Conservation (phyloP, 53 echinoderm and acorn worm genomes). For the Antedon mediterranea region DNA sequence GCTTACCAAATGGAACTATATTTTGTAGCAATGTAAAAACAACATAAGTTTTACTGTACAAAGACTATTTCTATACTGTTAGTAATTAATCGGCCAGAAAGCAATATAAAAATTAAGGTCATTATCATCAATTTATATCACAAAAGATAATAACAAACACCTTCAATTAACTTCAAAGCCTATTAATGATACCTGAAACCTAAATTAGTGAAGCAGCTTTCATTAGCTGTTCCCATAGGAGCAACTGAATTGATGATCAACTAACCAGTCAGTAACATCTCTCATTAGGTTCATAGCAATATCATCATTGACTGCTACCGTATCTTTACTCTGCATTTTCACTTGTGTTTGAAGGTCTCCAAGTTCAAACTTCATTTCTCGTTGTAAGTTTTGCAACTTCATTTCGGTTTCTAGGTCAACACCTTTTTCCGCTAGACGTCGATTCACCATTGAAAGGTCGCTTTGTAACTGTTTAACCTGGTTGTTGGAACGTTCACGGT, state of each 20-base stretch:
- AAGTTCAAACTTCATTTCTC: constrained; percentile 54
- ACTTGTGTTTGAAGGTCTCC: constrained; percentile 53
- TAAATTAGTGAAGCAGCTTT: too few relatives aligned
- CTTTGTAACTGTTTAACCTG: constrained; percentile 46
- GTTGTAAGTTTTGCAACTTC: constrained; percentile 48
- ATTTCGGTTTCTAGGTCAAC: constrained; percentile 57
- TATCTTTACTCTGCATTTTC: constrained; percentile 15
- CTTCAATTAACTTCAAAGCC: too few relatives aligned
- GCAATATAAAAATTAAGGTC: too few relatives aligned
- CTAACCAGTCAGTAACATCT: constrained; percentile 62
- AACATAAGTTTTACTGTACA: too few relatives aligned
- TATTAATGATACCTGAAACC: too few relatives aligned
- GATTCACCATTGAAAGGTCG: constrained; percentile 37
- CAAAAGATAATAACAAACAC: too few relatives aligned
- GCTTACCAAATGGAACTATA: too few relatives aligned
- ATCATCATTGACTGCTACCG: constrained; percentile 21
- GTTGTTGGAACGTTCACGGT: constrained; percentile 42
- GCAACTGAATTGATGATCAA: neutral
- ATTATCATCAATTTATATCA: too few relatives aligned
- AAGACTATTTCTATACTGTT: too few relatives aligned
- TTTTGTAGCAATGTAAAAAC: too few relatives aligned
- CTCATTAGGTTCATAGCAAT: constrained; percentile 19
- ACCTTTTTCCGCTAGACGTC: constrained; percentile 50
- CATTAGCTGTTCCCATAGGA: too few relatives aligned
- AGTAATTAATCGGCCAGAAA: too few relatives aligned